Base-by-base conservation (phyloP, 2,888 invertebrate species). In the Heliconius ethilla region DNA sequence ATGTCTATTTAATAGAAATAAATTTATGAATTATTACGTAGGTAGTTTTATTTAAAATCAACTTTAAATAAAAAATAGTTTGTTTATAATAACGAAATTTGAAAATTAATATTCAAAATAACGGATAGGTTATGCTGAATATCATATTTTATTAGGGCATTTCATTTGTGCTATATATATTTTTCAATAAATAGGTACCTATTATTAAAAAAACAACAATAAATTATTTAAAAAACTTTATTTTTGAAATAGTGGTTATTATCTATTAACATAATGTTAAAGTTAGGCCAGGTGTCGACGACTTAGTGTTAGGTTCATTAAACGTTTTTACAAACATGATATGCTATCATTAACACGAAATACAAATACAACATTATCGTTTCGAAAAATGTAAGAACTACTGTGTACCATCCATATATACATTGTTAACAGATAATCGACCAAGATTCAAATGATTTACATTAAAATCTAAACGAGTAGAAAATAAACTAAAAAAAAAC, bases 201-300 rank as follows among this genome's bases (percentile, higher is more conserved):
- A 40, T 40, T 40, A 11, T 40, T 45, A 70, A 78, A 70, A 77
- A 74, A 79, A 78, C 29, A 51, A 77, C 66, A 76, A 78, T 74
- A 70, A 74, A 83, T 82, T 82, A 83, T 83, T 85, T 91, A 88
- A 89, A 92, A 94, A 93, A 88, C 91, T 93, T 93, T 94, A 93
- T 92, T 94, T 74, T 93, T 92, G 91, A 92, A 93, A 89, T 90
- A 90, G 89, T 93, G 94, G 94, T 93, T 94, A 94, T 94, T 94
- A 94, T 92, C 94, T 93, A 94, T 94, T 93, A 94, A 94, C 94
- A 92, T 84, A 88, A 89, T 89, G 89, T 92, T 92, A 93, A 85
- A 89, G 83, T 92, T 94, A 94, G 94, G 93, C 93, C 92, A 86
- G 88, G 90, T 90, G 89, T 89, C 92, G 88, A 89, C 89, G 85